Percentiles rank a stretch among this genome's conserved stretches.
These are phyloP conservation scores for Eristalis intricaria DNA, from an alignment of 2,888 invertebrate genomes.

Conservation along the genomic window DNA sequence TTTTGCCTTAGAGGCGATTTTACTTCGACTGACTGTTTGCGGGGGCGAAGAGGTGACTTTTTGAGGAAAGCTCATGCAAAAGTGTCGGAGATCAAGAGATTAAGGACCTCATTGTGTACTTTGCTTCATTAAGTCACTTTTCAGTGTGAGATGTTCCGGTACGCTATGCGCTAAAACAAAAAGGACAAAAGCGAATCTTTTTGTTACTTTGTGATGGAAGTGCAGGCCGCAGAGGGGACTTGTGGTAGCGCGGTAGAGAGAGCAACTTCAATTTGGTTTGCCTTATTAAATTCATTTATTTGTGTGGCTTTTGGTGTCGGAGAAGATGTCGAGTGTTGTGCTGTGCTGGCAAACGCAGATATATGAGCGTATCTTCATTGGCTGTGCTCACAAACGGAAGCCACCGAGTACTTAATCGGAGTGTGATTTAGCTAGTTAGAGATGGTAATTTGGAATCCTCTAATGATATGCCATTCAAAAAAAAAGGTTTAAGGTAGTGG, in stretches of 20 bases:
- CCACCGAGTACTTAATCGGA: neutral
- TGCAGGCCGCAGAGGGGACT: neutral
- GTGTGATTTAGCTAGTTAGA: neutral
- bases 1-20: slow-evolving; percentile 7
- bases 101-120: slow-evolving; percentile 34
- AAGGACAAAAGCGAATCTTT: neutral
- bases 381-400: neutral
- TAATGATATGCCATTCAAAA: neutral
- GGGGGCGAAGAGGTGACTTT: neutral
- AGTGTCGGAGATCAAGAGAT: slow-evolving; percentile 46
- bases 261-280: slow-evolving; percentile 7
- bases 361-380: neutral
- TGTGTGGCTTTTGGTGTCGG: slow-evolving; percentile 7
- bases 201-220: neutral
- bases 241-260: slow-evolving; percentile 10
- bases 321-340: neutral
- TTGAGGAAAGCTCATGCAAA: neutral
- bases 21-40: neutral
- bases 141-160: slow-evolving; percentile 28
- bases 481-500: neutral
- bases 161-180: slow-evolving; percentile 12
- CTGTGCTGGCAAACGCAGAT: neutral
- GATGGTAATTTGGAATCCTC: neutral
- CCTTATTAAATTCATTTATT: slow-evolving; percentile 23
- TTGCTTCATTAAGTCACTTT: slow-evolving; percentile 36